Percentiles rank a stretch among this genome's conserved stretches.
Evolutionary conservation across 2,113 vertebrate genomes (phyloP).

Genomic region (Pan troglodytes): DNA sequence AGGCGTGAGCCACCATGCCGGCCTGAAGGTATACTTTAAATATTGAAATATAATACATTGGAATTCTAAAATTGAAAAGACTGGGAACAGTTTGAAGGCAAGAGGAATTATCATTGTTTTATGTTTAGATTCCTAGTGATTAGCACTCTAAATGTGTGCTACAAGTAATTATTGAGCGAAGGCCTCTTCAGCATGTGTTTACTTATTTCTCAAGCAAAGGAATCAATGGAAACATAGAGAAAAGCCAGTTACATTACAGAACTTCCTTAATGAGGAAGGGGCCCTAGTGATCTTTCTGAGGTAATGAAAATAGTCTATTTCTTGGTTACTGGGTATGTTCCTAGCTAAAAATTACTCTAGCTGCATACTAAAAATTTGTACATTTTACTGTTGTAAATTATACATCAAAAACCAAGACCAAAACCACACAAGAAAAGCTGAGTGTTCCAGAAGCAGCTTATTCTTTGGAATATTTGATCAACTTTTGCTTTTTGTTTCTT

Average conservation of each 20-base stretch:
- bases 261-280: background rate
- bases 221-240: background rate
- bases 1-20: too few relatives aligned
- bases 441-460: background rate
- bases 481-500: background rate
- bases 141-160: background rate
- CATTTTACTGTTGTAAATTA: background rate
- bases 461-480: background rate
- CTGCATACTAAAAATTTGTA: background rate
- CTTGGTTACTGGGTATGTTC: background rate
- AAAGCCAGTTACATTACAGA: background rate
- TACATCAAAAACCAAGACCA: background rate
- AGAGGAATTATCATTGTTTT: background rate
- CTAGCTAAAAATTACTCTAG: background rate
- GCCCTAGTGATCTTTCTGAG: background rate
- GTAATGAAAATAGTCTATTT: background rate
- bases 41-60: background rate
- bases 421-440: background rate
- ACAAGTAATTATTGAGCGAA: conserved; percentile 17
- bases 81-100: background rate
- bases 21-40: background rate
- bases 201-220: conserved; percentile 4
- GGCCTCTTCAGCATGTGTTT: background rate
- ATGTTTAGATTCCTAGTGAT: background rate
- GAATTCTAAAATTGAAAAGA: conserved; percentile 4